These are phyloP conservation scores for Gisinianus flammeolus DNA, from an alignment of 2,888 invertebrate genomes.

Conservation along the genomic window DNA sequence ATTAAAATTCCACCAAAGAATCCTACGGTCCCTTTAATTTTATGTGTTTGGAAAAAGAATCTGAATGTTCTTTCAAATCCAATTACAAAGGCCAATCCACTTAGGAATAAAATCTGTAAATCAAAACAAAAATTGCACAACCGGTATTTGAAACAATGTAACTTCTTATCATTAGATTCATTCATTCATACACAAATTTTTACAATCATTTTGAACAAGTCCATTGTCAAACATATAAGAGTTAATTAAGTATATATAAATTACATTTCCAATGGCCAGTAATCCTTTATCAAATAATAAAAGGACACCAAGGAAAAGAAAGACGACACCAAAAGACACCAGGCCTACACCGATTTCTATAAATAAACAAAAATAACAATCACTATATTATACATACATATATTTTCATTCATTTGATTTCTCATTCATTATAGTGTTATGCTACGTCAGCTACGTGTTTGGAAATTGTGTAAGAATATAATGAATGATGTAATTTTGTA, in stretches of 20 bases:
- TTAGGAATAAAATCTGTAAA: conserved; percentile 91
- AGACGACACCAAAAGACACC: conserved; percentile 93
- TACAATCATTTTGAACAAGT: not conserved
- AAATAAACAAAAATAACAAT: conserved; percentile 57
- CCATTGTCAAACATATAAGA: conserved; percentile 13
- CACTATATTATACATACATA: not conserved
- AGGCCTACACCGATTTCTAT: conserved; percentile 96
- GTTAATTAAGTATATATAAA: conserved; percentile 61
- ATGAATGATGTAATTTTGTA: not conserved
- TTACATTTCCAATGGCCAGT: conserved; percentile 98
- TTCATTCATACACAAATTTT: not conserved
- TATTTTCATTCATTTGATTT: not conserved
- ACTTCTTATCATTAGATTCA: no score
- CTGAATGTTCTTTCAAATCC: conserved; percentile 92
- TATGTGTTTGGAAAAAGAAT: conserved; percentile 98
- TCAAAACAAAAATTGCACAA: conserved; percentile 40
- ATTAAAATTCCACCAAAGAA: conserved; percentile 93
- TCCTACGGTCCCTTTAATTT: conserved; percentile 84
- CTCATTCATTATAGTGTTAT: not conserved
- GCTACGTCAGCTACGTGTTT: not conserved
- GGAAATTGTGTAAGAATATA: not conserved
- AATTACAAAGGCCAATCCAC: conserved; percentile 93
- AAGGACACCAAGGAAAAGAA: conserved; percentile 90
- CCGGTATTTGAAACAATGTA: no score
- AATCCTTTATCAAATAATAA: conserved; percentile 96